These are phyloP conservation scores for Apocrypta bakeri DNA, from an alignment of 1,140 invertebrate species.

Conservation along the genomic window DNA sequence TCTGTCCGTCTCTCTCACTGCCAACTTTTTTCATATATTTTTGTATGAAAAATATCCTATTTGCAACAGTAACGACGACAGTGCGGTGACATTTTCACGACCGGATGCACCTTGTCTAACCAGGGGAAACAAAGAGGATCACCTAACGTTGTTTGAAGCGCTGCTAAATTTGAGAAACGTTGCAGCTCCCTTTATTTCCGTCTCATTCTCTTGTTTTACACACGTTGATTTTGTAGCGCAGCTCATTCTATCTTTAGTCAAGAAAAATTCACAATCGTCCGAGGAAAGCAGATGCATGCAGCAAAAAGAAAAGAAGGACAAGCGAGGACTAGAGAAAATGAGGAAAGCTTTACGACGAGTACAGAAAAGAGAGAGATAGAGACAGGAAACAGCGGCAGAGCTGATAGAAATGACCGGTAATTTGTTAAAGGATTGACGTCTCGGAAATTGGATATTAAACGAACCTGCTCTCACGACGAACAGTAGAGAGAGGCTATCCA, in stretches of 20 bases:
- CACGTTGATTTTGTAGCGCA: too few species aligned
- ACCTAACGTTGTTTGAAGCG: slow-evolving; percentile 43
- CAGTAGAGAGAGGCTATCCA: too few species aligned
- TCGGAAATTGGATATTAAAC: slow-evolving; percentile 70
- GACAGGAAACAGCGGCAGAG: not conserved
- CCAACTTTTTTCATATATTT: slow-evolving; percentile 1
- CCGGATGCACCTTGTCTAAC: slow-evolving; percentile 37
- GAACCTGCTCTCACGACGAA: slow-evolving; percentile 51
- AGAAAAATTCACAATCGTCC: slow-evolving; percentile 19
- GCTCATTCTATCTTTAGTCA: not conserved
- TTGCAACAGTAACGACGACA: not conserved
- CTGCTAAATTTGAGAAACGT: slow-evolving; percentile 42
- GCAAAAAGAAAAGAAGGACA: not conserved
- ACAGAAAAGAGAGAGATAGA: not conserved
- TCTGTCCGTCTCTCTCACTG: not conserved
- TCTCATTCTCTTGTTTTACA: not conserved
- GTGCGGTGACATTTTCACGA: slow-evolving; percentile 34
- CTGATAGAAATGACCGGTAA: slow-evolving; percentile 64
- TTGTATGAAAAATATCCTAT: slow-evolving; percentile 15
- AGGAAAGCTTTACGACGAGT: slow-evolving; percentile 56
- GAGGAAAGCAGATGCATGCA: not conserved
- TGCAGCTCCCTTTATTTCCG: not conserved
- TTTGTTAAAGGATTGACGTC: slow-evolving; percentile 68
- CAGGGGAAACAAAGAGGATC: slow-evolving; percentile 46
- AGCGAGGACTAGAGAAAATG: slow-evolving; percentile 55